A percentile compares a stretch with the other conserved stretches of the same genome.
Evolutionary conservation across 2,797 vertebrate species (phyloP).

Genomic region (Tapera naevia): DNA sequence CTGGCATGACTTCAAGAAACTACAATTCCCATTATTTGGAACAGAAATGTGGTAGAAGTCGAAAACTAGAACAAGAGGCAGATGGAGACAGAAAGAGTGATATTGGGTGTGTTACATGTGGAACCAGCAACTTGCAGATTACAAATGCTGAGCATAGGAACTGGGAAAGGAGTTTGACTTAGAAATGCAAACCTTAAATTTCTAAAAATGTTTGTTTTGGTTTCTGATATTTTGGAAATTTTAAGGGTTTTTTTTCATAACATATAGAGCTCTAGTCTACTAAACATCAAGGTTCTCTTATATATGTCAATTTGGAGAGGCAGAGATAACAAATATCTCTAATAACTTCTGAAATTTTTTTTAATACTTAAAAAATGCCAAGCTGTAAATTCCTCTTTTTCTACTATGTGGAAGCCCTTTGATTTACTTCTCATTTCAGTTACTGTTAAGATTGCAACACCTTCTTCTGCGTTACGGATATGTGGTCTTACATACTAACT

Average conservation of each 20-base stretch:
- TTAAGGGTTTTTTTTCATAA: background rate
- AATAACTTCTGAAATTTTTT: background rate
- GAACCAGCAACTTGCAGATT: background rate
- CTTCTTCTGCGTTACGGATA: background rate
- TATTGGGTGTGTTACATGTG: background rate
- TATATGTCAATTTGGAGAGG: background rate
- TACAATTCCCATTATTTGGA: background rate
- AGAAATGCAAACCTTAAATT: background rate
- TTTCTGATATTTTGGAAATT: background rate
- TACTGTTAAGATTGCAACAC: background rate
- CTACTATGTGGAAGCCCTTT: background rate
- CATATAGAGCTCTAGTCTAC: background rate
- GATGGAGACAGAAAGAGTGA: background rate
- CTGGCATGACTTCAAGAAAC: background rate
- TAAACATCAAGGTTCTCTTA: background rate
- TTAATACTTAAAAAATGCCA: background rate
- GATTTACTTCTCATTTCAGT: background rate
- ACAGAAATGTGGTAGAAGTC: background rate
- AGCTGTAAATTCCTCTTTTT: background rate
- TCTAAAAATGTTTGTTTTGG: background rate
- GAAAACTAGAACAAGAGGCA: background rate
- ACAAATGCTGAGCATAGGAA: background rate
- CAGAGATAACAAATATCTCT: background rate
- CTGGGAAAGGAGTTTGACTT: background rate
- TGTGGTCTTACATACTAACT: background rate